These are phyloP conservation scores for Paratrypauchen microcephalus DNA, from an alignment of 2,797 vertebrate species.

Conservation along the genomic window DNA sequence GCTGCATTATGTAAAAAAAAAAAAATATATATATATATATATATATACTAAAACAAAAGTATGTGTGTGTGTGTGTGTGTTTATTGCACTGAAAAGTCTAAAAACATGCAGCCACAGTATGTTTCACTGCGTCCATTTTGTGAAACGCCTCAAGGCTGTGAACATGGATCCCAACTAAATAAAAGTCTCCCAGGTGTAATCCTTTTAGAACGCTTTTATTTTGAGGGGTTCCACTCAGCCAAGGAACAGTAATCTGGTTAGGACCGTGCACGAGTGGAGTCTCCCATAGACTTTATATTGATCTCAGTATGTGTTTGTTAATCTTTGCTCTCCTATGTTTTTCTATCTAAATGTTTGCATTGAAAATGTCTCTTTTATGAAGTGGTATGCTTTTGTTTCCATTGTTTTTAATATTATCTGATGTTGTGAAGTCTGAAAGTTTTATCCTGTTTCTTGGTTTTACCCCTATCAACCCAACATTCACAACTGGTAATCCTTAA, in stretches of 20 bases:
- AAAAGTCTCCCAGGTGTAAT: constrained; percentile 56
- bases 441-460: no score
- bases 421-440: no score
- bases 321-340: constrained; percentile 8
- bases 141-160: constrained; percentile 20
- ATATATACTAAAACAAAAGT: no score
- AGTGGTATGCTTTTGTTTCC: constrained; percentile 13
- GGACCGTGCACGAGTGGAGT: constrained; percentile 15
- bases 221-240: constrained; percentile 48
- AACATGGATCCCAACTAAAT: constrained; percentile 54
- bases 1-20: no score
- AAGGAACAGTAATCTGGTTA: constrained; percentile 61
- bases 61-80: no score
- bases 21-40: no score
- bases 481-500: no score
- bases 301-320: constrained; percentile 8
- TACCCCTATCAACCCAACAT: no score
- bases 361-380: constrained; percentile 21
- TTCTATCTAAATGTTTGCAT: constrained; percentile 26
- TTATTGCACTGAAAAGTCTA: no score
- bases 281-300: neutral
- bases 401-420: constrained; percentile 1
- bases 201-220: constrained; percentile 64
- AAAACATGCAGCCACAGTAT: no score
- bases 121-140: constrained; percentile 19